Percentiles rank a stretch among this genome's conserved stretches.
These are phyloP conservation scores for Anthopleura xanthogrammica DNA, from an alignment of 92 coral and sea anemone genomes.

Conservation along the genomic window DNA sequence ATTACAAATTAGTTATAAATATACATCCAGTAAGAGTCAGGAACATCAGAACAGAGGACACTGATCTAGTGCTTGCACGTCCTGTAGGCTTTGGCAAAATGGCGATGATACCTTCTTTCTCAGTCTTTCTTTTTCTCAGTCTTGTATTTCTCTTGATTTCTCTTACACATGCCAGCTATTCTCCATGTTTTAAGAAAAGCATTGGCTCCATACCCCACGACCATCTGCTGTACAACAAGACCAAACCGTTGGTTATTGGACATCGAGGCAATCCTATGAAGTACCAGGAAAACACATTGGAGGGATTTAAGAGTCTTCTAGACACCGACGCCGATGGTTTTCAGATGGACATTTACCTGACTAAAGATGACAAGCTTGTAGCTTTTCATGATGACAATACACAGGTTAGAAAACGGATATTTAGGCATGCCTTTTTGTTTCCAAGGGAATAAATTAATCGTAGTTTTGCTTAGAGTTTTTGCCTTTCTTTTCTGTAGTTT, in stretches of 20 bases:
- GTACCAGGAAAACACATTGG: slow-evolving; percentile 91
- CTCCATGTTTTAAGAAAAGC: slow-evolving; percentile 24
- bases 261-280: slow-evolving; percentile 86
- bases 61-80: no score
- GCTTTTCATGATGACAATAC: slow-evolving; percentile 79
- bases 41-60: no score
- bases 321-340: slow-evolving; percentile 81
- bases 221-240: slow-evolving; percentile 63
- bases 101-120: no score
- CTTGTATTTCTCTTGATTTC: background rate
- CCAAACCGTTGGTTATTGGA: slow-evolving; percentile 78
- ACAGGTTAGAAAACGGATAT: slow-evolving; percentile 38
- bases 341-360: slow-evolving; percentile 81
- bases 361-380: slow-evolving; percentile 82
- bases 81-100: no score
- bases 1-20: no score
- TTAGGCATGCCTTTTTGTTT: no score
- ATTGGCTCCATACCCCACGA: slow-evolving; percentile 49
- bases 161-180: background rate
- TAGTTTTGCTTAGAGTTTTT: background rate
- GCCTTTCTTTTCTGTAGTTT: no score
- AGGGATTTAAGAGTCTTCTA: slow-evolving; percentile 81
- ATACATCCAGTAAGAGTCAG: no score
- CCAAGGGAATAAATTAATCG: no score
- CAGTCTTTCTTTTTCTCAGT: no score